phyloP scores from a whole-genome alignment of 2,888 invertebrate genomes.

The Diploptera punctata region DNA sequence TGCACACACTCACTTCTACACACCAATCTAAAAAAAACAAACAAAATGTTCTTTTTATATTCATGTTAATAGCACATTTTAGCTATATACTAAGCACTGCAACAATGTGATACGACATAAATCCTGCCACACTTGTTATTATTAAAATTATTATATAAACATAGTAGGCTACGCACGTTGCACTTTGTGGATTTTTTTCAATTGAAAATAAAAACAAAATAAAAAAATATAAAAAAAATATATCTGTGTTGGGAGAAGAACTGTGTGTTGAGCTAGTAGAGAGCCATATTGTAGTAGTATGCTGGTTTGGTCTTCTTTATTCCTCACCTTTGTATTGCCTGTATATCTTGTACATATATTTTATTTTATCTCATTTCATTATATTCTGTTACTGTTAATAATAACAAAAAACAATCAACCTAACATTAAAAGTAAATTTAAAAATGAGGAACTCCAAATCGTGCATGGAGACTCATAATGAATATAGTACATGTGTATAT shows the following conservation, averaged over 20 bases:
- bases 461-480: slow-evolving; percentile 21
- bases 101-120: slow-evolving; percentile 42
- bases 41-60: slow-evolving; percentile 40
- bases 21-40: slow-evolving; percentile 37
- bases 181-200: slow-evolving; percentile 41
- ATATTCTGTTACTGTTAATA: too few relatives aligned
- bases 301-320: slow-evolving; percentile 25
- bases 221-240: slow-evolving; percentile 31
- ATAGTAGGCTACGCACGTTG: slow-evolving; percentile 38
- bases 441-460: slow-evolving; percentile 22
- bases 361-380: not conserved
- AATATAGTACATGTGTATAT: slow-evolving; percentile 43
- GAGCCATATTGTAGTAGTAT: slow-evolving; percentile 31
- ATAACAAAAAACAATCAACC: slow-evolving; percentile 36
- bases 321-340: slow-evolving; percentile 3
- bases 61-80: slow-evolving; percentile 41
- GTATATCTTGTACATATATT: not conserved
- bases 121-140: slow-evolving; percentile 43
- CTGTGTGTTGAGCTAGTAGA: slow-evolving; percentile 28
- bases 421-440: slow-evolving; percentile 36
- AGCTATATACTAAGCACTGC: slow-evolving; percentile 43
- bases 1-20: slow-evolving; percentile 34
- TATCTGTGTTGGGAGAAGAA: slow-evolving; percentile 34
- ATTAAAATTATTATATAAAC: slow-evolving; percentile 35
- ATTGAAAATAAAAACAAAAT: slow-evolving; percentile 33